phyloP scores from a whole-genome alignment of 30 jellyfish, hydroid and myxozoan species.

The Chrysaora quinquecirrha region DNA sequence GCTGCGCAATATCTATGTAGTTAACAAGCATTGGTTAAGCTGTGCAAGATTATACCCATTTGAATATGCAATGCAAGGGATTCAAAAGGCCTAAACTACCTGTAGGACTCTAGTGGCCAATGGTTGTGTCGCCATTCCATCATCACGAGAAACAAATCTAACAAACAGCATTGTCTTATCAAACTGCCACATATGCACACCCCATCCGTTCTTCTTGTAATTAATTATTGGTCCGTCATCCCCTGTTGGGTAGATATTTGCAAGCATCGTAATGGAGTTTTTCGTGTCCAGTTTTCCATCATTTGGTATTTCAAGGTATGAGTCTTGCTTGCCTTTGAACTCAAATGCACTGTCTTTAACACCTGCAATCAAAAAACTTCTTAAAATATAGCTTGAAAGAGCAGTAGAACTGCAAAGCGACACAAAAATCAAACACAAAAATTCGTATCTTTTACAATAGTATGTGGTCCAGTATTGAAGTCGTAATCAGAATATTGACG shows the following conservation, averaged over 20 bases:
- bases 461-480: too few species aligned
- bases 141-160: constrained; percentile 91
- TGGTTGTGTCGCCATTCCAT: constrained; percentile 89
- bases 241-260: constrained; percentile 93
- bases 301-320: constrained; percentile 90
- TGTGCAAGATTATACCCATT: too few species aligned
- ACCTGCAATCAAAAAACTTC: constrained; percentile 44
- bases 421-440: too few species aligned
- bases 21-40: too few species aligned
- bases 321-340: constrained; percentile 91
- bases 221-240: constrained; percentile 91
- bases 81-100: too few species aligned
- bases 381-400: too few species aligned
- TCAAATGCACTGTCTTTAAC: constrained; percentile 87
- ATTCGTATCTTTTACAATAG: too few species aligned
- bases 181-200: constrained; percentile 98
- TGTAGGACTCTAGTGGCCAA: constrained; percentile 91
- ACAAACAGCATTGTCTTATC: constrained; percentile 88
- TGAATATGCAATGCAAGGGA: too few species aligned
- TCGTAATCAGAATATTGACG: too few species aligned
- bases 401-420: too few species aligned
- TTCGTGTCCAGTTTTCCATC: constrained; percentile 81
- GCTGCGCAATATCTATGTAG: too few species aligned
- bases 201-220: constrained; percentile 90
- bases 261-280: constrained; percentile 76